Base-by-base conservation (phyloP, 1,140 invertebrate genomes). In the Papilio aristodemus region DNA sequence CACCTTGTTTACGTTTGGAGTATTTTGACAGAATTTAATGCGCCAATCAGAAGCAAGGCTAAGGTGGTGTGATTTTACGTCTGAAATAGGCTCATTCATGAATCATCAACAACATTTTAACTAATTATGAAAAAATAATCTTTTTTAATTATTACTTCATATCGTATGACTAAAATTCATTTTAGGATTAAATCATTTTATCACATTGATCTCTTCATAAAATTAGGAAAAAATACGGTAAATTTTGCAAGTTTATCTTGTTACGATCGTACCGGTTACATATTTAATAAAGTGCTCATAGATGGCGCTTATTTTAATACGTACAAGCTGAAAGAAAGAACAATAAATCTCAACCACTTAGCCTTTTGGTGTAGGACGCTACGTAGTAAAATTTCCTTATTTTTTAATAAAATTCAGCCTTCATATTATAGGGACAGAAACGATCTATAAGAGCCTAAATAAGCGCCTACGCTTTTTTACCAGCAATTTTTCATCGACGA, bases 1-100 rank as follows among this genome's bases (percentile, higher is more conserved):
- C 41, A 50, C 63, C 76, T 83, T 90, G 86, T 89, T 90, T 91
- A 86, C 81, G 73, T 82, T 82, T 77, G 79, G 27, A 17, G 66
- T 80, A 81, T 72, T 83, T 85, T 88, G 86, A 90, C 86, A 74
- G 75, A 73, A 76, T 81, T 77, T 71, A 71, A 72, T 77, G 63
- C 67, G 13, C 90, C 89, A 91, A 91, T 91, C 76, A 81, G 22
- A 80, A 8, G 38, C 60, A 70, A 66, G 54, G 71, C 69, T 67
- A 57, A 64, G 68, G 82, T 91, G 84, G 87, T 81, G 74, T 78
- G 87, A 91, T 91, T 74, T 84, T 81, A 86, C 87, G 87, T 89
- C 89, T 59, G 8, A 59, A 14, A 59, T 43, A 43, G 41, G 13
- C 37, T 62, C 59, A 39, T 62, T 62, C 59, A 62, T 62, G 36